Evolutionary conservation across 2,113 vertebrate genomes (phyloP).

Genomic region (Cettia cetti): DNA sequence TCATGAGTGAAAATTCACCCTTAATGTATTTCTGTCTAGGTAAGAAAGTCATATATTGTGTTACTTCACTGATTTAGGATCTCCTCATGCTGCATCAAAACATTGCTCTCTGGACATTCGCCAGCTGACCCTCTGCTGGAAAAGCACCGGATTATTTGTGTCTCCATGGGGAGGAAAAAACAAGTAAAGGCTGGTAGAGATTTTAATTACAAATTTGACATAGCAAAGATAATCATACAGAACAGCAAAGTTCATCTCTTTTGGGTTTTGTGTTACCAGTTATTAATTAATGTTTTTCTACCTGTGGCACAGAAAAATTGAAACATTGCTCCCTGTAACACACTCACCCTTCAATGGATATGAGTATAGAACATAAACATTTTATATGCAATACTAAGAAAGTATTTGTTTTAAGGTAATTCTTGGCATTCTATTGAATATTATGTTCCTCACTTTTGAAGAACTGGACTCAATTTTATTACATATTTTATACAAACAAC

Average conservation of each 20-base stretch:
- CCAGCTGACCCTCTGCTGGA: neutral
- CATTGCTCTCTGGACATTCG: neutral
- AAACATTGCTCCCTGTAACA: neutral
- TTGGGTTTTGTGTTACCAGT: neutral
- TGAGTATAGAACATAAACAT: neutral
- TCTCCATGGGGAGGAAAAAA: neutral
- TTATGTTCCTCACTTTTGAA: neutral
- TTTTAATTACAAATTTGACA: neutral
- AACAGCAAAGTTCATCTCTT: neutral
- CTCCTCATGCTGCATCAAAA: neutral
- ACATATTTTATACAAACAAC: neutral
- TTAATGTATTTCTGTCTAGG: neutral
- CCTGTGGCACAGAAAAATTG: neutral
- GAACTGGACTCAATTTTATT: neutral
- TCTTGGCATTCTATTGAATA: neutral
- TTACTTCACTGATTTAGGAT: neutral
- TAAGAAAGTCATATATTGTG: neutral
- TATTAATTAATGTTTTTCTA: neutral
- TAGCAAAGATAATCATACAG: neutral
- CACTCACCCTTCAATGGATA: neutral
- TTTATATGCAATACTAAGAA: neutral
- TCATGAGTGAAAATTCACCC: neutral
- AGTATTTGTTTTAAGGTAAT: neutral
- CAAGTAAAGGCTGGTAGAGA: neutral
- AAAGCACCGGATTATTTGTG: neutral